These are phyloP conservation scores for Neolamprologus toae DNA, from an alignment of 2,113 vertebrate species.

Conservation along the genomic window DNA sequence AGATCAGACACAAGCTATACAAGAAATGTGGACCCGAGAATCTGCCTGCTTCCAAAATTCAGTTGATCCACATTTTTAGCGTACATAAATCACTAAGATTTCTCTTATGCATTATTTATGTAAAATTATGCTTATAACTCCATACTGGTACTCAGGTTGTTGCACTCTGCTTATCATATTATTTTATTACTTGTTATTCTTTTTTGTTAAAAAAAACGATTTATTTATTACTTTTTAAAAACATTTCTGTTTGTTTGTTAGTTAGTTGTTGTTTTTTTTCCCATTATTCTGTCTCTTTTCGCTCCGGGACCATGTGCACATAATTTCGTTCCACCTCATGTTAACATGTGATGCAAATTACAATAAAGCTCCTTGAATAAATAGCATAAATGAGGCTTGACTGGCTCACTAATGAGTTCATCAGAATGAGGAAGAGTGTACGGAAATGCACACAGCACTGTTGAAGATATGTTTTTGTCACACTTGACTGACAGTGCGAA, in stretches of 20 bases:
- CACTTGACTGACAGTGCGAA: not conserved
- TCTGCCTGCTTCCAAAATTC: not conserved
- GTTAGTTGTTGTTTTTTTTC: not conserved
- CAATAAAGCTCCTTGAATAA: not conserved
- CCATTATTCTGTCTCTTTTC: not conserved
- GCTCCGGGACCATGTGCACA: not conserved
- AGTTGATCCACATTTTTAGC: not conserved
- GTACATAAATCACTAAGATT: not conserved
- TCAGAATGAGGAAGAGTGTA: not conserved
- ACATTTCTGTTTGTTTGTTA: not conserved
- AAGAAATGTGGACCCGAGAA: not conserved
- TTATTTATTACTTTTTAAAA: not conserved
- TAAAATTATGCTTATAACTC: not conserved
- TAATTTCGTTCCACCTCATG: not conserved
- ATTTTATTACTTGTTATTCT: not conserved
- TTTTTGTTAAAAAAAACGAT: rapidly evolving
- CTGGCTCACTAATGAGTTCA: not conserved
- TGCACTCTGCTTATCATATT: not conserved
- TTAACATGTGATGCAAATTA: not conserved
- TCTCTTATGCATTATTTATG: not conserved
- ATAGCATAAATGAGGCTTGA: not conserved
- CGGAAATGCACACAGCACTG: not conserved
- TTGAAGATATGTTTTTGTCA: not conserved
- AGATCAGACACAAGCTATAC: not conserved
- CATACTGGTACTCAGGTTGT: not conserved